phyloP scores from a whole-genome alignment of 2,797 vertebrate species.

The Mycteria americana region DNA sequence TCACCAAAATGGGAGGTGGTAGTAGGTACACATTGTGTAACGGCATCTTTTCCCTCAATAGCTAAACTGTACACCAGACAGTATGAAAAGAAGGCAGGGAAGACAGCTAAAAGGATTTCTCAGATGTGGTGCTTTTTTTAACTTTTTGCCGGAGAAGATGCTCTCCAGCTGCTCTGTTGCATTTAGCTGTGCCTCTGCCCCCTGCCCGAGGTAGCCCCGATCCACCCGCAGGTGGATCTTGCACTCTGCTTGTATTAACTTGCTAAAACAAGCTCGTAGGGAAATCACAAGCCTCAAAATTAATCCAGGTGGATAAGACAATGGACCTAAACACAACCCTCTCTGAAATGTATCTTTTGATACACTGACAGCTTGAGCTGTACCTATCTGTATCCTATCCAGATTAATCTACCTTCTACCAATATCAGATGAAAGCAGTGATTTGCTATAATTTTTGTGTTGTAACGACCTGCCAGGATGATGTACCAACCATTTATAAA shows the following conservation, averaged over 20 bases:
- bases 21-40: neutral
- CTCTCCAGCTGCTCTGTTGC: neutral
- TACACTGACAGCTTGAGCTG: neutral
- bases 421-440: neutral
- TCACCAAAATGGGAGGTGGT: neutral
- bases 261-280: neutral
- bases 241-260: neutral
- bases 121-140: neutral
- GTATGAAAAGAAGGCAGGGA: neutral
- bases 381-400: neutral
- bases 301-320: neutral
- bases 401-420: neutral
- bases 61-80: neutral
- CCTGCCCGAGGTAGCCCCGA: neutral
- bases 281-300: neutral
- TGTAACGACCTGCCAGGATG: neutral
- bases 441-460: neutral
- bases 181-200: neutral
- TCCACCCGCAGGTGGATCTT: accelerated
- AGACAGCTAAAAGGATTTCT: neutral
- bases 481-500: neutral
- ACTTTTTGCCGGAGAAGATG: neutral
- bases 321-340: neutral
- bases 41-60: neutral
- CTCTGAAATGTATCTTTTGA: neutral